A percentile compares a stretch with the other conserved stretches of the same genome.
phyloP scores from a whole-genome alignment of 2,888 invertebrate species.

The Melanotus villosus region DNA sequence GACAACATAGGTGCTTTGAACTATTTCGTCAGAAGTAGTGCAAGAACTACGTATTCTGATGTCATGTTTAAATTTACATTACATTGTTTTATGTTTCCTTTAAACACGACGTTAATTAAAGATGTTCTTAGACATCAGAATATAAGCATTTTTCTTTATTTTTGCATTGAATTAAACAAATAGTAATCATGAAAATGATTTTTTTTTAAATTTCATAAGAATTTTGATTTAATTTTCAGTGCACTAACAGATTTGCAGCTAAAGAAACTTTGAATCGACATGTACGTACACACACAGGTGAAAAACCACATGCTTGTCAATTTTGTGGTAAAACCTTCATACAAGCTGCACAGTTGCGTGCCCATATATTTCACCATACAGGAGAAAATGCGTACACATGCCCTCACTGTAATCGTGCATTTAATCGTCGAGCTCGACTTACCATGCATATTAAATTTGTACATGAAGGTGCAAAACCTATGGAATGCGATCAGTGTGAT shows the following conservation, averaged over 20 bases:
- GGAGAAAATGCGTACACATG: constrained; percentile 80
- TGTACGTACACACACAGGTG: constrained; percentile 70
- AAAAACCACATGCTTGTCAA: constrained; percentile 75
- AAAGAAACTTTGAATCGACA: constrained; percentile 78
- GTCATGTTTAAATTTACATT: too few relatives aligned
- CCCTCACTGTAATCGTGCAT: constrained; percentile 70
- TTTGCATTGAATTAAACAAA: too few relatives aligned
- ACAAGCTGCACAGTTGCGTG: constrained; percentile 82
- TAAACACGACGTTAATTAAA: too few relatives aligned
- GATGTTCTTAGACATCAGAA: too few relatives aligned
- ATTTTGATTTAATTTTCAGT: too few relatives aligned
- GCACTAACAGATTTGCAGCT: constrained; percentile 83
- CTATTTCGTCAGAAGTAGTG: too few relatives aligned
- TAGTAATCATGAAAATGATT: too few relatives aligned
- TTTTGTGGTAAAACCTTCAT: constrained; percentile 87
- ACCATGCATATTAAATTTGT: constrained; percentile 75
- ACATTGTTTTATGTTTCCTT: too few relatives aligned
- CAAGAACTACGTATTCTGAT: too few relatives aligned
- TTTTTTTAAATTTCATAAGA: too few relatives aligned
- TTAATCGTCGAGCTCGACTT: constrained; percentile 67
- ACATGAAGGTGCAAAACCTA: constrained; percentile 75
- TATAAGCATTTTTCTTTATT: too few relatives aligned
- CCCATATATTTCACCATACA: constrained; percentile 84
- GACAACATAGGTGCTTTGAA: too few relatives aligned
- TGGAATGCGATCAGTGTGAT: constrained; percentile 72